These are phyloP conservation scores for Microcebus murinus DNA, from an alignment of 2,113 vertebrate species.

Conservation along the genomic window DNA sequence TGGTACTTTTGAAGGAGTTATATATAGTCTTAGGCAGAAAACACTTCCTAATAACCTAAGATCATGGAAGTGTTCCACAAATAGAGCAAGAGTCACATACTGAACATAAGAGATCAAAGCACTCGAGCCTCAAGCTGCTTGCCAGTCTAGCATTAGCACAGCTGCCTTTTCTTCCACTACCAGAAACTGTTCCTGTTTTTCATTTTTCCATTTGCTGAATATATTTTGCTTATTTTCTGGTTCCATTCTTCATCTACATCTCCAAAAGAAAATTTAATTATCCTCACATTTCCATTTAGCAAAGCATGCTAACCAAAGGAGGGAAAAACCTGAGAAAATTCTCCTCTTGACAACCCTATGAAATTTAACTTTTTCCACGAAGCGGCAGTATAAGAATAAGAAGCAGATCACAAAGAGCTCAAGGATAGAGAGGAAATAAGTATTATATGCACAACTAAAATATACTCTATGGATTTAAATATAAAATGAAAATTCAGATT, in stretches of 20 bases:
- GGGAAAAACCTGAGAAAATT: not conserved
- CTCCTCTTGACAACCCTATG: not conserved
- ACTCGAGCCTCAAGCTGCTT: not conserved
- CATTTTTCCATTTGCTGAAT: not conserved
- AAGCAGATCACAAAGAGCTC: not conserved
- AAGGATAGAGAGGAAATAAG: not conserved
- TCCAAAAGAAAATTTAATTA: not conserved
- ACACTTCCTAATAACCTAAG: slow-evolving; percentile 22
- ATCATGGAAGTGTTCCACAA: not conserved
- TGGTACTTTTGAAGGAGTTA: not conserved
- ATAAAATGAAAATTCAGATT: not conserved
- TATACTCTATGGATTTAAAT: not conserved
- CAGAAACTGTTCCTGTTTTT: not conserved
- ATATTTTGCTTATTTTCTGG: not conserved
- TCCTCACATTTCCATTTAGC: slow-evolving; percentile 9
- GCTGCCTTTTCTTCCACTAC: not conserved
- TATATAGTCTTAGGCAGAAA: not conserved
- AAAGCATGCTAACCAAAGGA: not conserved
- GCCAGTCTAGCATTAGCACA: not conserved
- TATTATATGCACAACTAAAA: not conserved
- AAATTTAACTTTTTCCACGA: not conserved
- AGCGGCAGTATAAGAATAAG: not conserved
- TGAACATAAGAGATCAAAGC: not conserved
- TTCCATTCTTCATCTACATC: not conserved
- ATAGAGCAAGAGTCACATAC: not conserved